These are phyloP conservation scores for Hippocampus guttulatus DNA, from an alignment of 2,113 vertebrate genomes.

Conservation along the genomic window DNA sequence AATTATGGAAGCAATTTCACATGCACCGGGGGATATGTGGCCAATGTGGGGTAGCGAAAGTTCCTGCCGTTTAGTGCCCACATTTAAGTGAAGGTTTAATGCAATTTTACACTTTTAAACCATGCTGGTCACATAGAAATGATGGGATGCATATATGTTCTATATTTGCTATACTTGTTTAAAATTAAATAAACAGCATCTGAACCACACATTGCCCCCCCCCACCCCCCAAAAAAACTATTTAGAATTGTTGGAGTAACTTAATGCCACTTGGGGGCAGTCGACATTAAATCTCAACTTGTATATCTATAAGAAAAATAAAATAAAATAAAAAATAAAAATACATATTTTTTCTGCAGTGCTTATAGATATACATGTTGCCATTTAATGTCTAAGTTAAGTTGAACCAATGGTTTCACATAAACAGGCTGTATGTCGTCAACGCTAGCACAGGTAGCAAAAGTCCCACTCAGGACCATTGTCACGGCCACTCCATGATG, in stretches of 20 bases:
- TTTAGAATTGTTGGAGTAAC: neutral
- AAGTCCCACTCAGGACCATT: constrained; percentile 33
- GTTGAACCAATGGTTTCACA: neutral
- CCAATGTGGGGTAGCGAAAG: constrained; percentile 8
- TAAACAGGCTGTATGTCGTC: constrained; percentile 19
- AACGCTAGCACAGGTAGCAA: constrained; percentile 37
- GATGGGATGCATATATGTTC: neutral
- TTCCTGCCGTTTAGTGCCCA: constrained; percentile 4
- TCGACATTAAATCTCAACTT: neutral
- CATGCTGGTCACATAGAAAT: neutral
- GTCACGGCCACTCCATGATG: constrained; percentile 50
- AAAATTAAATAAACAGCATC: neutral
- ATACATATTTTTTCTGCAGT: too few species aligned
- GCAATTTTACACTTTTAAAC: neutral
- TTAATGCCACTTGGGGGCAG: neutral
- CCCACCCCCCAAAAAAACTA: neutral
- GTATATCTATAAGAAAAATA: too few species aligned
- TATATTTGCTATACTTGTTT: neutral
- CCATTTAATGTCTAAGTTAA: too few species aligned
- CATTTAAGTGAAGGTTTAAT: neutral
- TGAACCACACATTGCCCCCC: neutral
- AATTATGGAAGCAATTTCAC: constrained; percentile 41
- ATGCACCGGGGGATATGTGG: constrained; percentile 2
- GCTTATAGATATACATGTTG: too few species aligned
- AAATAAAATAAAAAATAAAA: too few species aligned